Conservation (phyloP, 2,888 invertebrate species). For the Synergus laeviventris region DNA sequence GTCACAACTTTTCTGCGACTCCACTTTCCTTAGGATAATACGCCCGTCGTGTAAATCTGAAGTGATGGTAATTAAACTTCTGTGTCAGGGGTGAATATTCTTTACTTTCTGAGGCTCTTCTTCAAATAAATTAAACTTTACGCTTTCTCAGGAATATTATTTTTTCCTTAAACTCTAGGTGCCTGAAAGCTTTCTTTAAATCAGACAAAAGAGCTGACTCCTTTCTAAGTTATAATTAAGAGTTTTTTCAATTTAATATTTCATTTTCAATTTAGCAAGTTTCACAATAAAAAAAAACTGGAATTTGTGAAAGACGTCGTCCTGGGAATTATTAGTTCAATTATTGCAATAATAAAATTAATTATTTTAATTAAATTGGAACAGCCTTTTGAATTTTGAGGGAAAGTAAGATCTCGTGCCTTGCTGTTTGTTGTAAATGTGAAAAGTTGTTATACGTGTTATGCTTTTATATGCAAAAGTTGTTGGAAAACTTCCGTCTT, state of each 20-base stretch:
- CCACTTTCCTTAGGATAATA: conserved; percentile 41
- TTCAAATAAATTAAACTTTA: conserved; percentile 2
- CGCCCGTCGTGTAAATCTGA: conserved; percentile 46
- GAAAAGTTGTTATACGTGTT: not conserved
- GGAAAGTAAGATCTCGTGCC: not conserved
- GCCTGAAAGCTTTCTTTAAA: not conserved
- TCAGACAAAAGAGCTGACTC: not conserved
- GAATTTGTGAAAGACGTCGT: too few relatives aligned
- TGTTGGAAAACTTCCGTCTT: not conserved
- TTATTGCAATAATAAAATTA: not conserved
- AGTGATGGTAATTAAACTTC: conserved; percentile 44
- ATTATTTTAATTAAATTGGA: not conserved
- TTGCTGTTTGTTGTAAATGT: not conserved
- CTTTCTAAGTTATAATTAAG: not conserved
- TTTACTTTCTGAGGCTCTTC: not conserved
- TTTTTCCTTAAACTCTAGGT: not conserved
- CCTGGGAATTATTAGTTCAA: too few relatives aligned
- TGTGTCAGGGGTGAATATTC: conserved; percentile 28
- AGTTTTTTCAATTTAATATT: not conserved
- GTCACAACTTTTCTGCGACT: conserved; percentile 37
- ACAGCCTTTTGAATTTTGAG: not conserved
- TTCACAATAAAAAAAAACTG: too few relatives aligned
- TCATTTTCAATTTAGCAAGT: too few relatives aligned
- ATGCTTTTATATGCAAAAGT: not conserved
- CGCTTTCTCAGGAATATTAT: not conserved